Evolutionary conservation across 2,888 invertebrate genomes (phyloP), one percentile per base, ranked within the genome.

Genomic region (Shargacucullia verbasci): DNA sequence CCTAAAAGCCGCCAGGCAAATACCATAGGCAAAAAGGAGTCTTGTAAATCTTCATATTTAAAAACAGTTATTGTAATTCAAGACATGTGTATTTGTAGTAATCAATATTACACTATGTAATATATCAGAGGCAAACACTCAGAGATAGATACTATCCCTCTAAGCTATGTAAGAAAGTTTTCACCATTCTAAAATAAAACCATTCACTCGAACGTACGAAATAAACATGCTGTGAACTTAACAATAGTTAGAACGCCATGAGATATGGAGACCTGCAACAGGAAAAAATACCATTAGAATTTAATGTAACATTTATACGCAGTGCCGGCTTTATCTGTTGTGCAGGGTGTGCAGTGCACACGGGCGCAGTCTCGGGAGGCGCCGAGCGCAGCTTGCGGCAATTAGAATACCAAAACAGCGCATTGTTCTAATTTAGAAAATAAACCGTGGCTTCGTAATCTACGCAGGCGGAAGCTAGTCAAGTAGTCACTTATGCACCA

Each of bases 131-230:
- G 25, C 53, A 55, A 52, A 37, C 43, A 60, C 37, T 54, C 56
- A 29, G 68, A 72, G 74, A 77, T 74, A 78, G 73, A 74, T 74
- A 62, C 70, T 71, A 76, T 67, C 76, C 67, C 65, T 34, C 45
- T 59, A 54, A 61, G 41, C 44, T 61, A 59, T 27, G 31, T 44
- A 56, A 52, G 25, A 40, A 48, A 59, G 55, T 65, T 48, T 67
- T 60, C 57, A 53, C 48, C 41, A 58, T 54, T 54, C 27, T 58
- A 60, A 69, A 71, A 62, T 50, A 62, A 71, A 54, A 59, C 56
- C 66, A 63, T 73, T 66, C 66, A 71, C 35, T 60, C 65, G 50
- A 61, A 55, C 48, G 49, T 67, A 49, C 39, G 47, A 61, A 65
- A 59, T 50, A 52, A 57, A 63, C 46, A 41, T 14, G 4, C 15